phyloP scores from a whole-genome alignment of 2,888 invertebrate genomes.

The Pristionchus maxplancki region DNA sequence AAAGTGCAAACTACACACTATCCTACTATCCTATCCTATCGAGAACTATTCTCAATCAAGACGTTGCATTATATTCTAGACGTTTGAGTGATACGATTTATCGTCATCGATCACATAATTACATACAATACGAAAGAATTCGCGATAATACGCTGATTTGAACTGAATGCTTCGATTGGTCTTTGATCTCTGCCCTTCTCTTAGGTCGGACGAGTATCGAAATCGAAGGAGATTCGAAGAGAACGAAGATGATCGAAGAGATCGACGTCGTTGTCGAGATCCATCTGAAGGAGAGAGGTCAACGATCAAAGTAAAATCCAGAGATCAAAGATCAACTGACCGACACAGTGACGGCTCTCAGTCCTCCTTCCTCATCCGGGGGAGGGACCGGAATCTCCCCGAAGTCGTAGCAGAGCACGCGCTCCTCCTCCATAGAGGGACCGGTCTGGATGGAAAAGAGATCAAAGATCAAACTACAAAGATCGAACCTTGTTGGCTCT shows the following conservation, averaged over 20 bases:
- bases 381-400: conserved; percentile 18
- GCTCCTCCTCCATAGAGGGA: background rate
- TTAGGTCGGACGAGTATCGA: conserved; percentile 30
- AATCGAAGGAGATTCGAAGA: conserved; percentile 15
- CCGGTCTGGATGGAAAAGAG: background rate
- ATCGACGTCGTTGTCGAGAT: conserved; percentile 32
- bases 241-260: conserved; percentile 29
- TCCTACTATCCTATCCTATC: no score
- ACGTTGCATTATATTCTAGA: no score
- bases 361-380: background rate
- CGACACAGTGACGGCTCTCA: background rate
- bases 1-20: no score
- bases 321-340: background rate
- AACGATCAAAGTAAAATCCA: no score
- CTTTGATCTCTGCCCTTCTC: conserved; percentile 5
- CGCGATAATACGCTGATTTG: conserved; percentile 15
- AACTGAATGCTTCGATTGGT: conserved; percentile 3
- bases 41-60: no score
- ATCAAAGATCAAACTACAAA: conserved; percentile 33
- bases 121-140: background rate
- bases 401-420: conserved; percentile 37
- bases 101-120: background rate
- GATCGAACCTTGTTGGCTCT: background rate
- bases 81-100: no score
- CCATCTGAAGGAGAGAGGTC: background rate